Evolutionary conservation across 2,888 invertebrate genomes (phyloP).

Genomic region (Nasonovia ribisnigri): DNA sequence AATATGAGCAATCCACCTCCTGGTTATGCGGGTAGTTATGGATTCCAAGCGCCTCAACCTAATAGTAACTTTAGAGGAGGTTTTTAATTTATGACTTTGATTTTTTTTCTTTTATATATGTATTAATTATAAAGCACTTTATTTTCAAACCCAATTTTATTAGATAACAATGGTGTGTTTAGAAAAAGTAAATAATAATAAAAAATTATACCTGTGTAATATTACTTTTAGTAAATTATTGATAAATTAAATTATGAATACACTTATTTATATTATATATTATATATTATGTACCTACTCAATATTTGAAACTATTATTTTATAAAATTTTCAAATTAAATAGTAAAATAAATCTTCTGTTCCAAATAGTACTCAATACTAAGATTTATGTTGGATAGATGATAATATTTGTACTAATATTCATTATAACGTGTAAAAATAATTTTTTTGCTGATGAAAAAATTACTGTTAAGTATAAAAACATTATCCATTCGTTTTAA

Average conservation of each 20-base stretch:
- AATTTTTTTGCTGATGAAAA: not conserved
- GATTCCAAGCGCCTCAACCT: slow-evolving; percentile 44
- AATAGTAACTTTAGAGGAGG: slow-evolving; percentile 55
- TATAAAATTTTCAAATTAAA: not conserved
- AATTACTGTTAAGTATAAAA: not conserved
- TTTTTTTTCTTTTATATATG: slow-evolving; percentile 12
- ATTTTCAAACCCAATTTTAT: slow-evolving; percentile 51
- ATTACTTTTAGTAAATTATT: slow-evolving; percentile 45
- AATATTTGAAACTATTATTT: not conserved
- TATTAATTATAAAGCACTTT: slow-evolving; percentile 43
- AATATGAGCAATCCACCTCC: slow-evolving; percentile 60
- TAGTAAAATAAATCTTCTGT: not conserved
- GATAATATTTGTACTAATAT: not conserved
- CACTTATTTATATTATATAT: not conserved
- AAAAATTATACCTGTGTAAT: slow-evolving; percentile 19
- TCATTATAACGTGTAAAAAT: not conserved
- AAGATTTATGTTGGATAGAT: not conserved
- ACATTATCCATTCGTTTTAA: not conserved
- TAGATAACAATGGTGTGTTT: slow-evolving; percentile 24
- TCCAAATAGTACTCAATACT: not conserved
- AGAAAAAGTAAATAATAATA: slow-evolving; percentile 13
- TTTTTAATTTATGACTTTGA: slow-evolving; percentile 44
- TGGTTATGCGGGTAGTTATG: slow-evolving; percentile 45
- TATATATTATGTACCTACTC: not conserved
- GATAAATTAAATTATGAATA: slow-evolving; percentile 12